Evolutionary conservation across 2,113 vertebrate species (phyloP), one percentile per base, ranked within the genome.

Genomic region (Erinaceus europaeus): DNA sequence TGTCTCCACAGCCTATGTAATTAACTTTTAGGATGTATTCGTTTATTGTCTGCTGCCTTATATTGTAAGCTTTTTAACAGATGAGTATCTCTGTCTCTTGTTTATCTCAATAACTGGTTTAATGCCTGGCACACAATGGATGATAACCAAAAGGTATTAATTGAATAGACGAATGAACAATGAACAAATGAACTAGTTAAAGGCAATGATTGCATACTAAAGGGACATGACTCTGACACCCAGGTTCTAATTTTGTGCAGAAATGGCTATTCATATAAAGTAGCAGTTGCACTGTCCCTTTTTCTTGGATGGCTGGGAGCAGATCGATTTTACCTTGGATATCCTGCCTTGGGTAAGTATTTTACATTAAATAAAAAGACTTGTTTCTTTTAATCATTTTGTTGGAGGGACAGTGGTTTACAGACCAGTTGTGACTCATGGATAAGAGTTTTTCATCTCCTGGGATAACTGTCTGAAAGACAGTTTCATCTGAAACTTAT

Each of bases 271-370:
- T 99, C 98, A 6, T 99, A 99, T 94, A 99, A 98, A 97, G 98
- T 99, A 14, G 99, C 99, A 4, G 99, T 99, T 88, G 99, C 99
- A 11, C 93, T 99, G 50, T 99, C 99, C 61, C 98, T 99, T 67
- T 99, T 99, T 94, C 98, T 99, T 93, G 99, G 99, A 92, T 99
- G 99, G 99, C 65, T 99, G 83, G 99, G 99, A 94, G 99, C 99
- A 29, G 99, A 99, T 94, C 98, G 99, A 91, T 99, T 99, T 97
- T 99, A 99, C 96, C 96, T 99, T 84, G 99, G 99, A 53, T 99
- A 99, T 79, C 99, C 99, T 86, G 99, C 99, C 69, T 96, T 99
- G 82, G 99, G 99, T 99, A 96, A 98, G 98, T 96, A 88, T 71
- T 23, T 93, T 81, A 93, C 57, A 92, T 61, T 25, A 1, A n/a